These are phyloP conservation scores for Leucozona laternaria DNA, from an alignment of 2,888 invertebrate genomes.

Conservation along the genomic window DNA sequence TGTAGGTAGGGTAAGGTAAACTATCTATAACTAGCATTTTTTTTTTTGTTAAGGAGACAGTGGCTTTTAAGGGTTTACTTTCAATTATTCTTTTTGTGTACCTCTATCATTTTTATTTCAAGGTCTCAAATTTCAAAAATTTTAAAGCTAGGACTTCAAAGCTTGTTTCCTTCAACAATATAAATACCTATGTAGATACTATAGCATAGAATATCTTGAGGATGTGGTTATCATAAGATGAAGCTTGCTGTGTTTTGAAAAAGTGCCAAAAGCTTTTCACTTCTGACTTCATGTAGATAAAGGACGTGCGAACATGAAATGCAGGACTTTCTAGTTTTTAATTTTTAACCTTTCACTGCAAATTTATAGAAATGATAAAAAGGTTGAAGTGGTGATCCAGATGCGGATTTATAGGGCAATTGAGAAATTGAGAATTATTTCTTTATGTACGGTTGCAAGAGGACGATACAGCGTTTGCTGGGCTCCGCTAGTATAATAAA, in stretches of 20 bases:
- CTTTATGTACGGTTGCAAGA: too few relatives aligned
- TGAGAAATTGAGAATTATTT: too few relatives aligned
- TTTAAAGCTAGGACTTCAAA: neutral
- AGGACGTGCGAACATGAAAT: neutral
- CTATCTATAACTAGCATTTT: neutral
- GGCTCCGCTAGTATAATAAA: too few relatives aligned
- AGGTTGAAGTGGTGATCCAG: too few relatives aligned
- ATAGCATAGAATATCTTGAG: too few relatives aligned
- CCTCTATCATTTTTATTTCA: neutral
- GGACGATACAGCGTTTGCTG: too few relatives aligned
- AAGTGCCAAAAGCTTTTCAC: constrained; percentile 8
- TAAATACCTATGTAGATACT: too few relatives aligned
- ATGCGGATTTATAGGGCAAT: too few relatives aligned
- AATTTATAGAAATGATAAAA: too few relatives aligned
- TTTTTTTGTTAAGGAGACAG: constrained; percentile 8
- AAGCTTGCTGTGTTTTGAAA: neutral
- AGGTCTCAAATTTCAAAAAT: neutral
- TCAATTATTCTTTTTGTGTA: neutral
- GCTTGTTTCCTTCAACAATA: neutral
- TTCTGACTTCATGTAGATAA: neutral
- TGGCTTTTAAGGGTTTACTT: neutral
- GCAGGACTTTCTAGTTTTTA: neutral
- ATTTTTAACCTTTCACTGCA: too few relatives aligned
- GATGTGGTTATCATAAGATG: neutral
- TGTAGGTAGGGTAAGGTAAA: neutral